phyloP scores from a whole-genome alignment of 2,888 invertebrate species.

The Cheilosia urbana region DNA sequence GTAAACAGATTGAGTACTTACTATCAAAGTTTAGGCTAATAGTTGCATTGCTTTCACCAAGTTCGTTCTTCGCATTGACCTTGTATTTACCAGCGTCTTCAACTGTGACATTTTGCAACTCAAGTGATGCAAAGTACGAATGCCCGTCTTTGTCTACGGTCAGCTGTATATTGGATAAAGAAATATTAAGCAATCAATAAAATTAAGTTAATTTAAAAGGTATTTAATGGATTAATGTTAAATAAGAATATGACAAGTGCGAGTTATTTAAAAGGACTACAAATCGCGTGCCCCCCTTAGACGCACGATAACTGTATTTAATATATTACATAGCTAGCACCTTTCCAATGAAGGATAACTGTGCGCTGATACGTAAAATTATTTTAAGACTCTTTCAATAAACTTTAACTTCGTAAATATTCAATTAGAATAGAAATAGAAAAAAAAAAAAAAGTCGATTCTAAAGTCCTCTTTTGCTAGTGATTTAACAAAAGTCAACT shows the following conservation, averaged over 20 bases:
- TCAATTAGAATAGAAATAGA: no score
- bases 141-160: conserved; percentile 95
- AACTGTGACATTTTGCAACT: conserved; percentile 96
- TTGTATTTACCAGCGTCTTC: conserved; percentile 99
- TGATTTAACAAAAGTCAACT: no score
- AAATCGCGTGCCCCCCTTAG: no score
- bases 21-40: conserved; percentile 99
- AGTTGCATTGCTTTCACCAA: conserved; percentile 98
- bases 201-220: background rate
- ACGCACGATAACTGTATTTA: no score
- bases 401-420: no score
- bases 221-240: background rate
- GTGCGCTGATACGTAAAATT: no score
- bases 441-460: no score
- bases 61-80: conserved; percentile 98
- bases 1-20: conserved; percentile 86
- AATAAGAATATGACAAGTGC: background rate
- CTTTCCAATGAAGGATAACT: no score
- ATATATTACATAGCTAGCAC: no score
- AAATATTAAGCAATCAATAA: conserved; percentile 27
- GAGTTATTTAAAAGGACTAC: no score
- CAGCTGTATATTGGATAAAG: conserved; percentile 86
- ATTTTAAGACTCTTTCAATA: no score
- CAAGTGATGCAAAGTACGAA: conserved; percentile 96
- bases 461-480: no score